A percentile compares a stretch with the other conserved stretches of the same genome.
Conservation (phyloP, 64 coral and sea anemone species). For the Actinia equina region DNA sequence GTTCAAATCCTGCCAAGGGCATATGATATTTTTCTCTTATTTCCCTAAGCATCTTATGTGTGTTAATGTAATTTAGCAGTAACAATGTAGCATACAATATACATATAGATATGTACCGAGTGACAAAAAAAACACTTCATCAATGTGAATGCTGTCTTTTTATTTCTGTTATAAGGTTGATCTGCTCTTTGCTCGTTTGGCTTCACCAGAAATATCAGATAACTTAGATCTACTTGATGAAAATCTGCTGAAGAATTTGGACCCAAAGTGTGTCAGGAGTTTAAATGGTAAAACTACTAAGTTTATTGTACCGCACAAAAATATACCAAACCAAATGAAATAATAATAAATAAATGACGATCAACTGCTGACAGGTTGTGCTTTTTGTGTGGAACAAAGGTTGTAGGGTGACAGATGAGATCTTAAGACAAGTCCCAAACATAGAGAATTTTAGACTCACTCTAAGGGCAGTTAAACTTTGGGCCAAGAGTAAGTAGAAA, state of each 20-base stretch:
- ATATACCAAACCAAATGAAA: no score
- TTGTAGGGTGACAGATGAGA: constrained; percentile 96
- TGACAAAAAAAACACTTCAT: no score
- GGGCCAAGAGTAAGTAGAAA: constrained; percentile 90
- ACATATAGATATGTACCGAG: no score
- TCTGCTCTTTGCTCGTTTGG: constrained; percentile 87
- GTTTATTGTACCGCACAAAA: no score
- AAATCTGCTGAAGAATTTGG: constrained; percentile 83
- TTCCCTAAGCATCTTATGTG: no score
- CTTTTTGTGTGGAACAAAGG: constrained; percentile 38
- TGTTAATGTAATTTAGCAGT: no score
- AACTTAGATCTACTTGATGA: constrained; percentile 86
- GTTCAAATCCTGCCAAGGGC: no score
- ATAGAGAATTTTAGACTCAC: constrained; percentile 83
- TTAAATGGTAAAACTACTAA: constrained; percentile 60
- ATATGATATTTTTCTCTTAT: no score
- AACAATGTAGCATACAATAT: no score
- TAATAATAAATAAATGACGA: no score
- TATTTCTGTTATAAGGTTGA: constrained; percentile 57
- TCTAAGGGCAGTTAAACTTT: constrained; percentile 79
- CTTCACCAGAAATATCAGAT: constrained; percentile 82
- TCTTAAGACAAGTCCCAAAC: constrained; percentile 89
- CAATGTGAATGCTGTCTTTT: no score
- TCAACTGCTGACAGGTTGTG: no score
- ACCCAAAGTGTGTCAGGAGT: constrained; percentile 94